Base-by-base conservation (phyloP, 2,888 invertebrate species). In the Sericinus montela region DNA sequence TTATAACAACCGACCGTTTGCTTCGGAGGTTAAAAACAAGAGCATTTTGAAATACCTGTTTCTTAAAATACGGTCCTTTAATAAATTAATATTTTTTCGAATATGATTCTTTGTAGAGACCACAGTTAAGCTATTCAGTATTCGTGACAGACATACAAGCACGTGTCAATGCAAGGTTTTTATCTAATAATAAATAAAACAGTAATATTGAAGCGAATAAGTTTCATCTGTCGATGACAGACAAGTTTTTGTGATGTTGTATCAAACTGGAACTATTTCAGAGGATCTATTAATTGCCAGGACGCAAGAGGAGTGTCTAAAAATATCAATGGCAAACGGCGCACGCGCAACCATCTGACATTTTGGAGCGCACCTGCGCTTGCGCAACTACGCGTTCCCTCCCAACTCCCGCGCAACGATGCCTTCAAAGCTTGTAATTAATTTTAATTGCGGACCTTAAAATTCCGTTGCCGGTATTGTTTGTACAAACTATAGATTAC, bases 311-410 rank as follows among this genome's bases (percentile, higher is more conserved):
- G 40, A 29, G 25, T 23, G 45, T 49, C 47, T 53, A 47, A 51
- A 54, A 53, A 51, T 59, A 59, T 53, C 47, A 38, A 40, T 38
- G 60, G 54, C 59, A 55, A 30, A n/a, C 13, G 25, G 63, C 62
- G 65, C 63, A 65, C 65, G 67, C 66, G 69, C 65, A 60, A 55
- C 46, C 55, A 57, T 54, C 61, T 66, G 63, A 63, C 65, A 63
- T 65, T 50, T 40, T 60, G 60, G 57, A 58, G 58, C 53, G 57
- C 62, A 63, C 58, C 58, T 63, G 65, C 63, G 58, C 56, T 57
- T 56, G 64, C 63, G 63, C 67, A 64, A 60, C 45, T 45, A 42
- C 40, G 39, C 53, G 55, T 47, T 53, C 58, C 55, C 32, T 32
- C 32, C n/a, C 48, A 57, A 54, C 63, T 63, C 66, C 62, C 61